Base-by-base conservation (phyloP, 2,113 vertebrate genomes). In the Pygoscelis adeliae region DNA sequence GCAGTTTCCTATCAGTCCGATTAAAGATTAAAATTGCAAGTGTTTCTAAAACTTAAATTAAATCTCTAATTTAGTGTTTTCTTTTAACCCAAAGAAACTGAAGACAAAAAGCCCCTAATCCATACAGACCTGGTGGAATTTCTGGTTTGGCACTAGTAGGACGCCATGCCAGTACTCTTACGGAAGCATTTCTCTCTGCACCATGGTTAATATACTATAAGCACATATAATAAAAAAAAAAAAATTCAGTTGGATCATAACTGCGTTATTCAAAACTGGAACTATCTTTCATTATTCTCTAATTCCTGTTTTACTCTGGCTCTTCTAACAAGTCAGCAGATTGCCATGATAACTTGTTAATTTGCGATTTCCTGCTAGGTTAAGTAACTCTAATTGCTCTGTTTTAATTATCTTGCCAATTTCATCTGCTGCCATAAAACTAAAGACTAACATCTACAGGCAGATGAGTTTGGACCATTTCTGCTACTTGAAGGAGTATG, bases 61-160 rank as follows among this genome's bases (percentile, higher is more conserved):
- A 46, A 74, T 36, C 9, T 58, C 21, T 52, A 38, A 80, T 29
- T 71, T 61, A 89, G 49, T 62, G 36, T 10, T 27, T 23, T 21
- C 10, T 90, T 90, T 77, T 26, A 73, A 90, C 21, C 58, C 38
- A 62, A 83, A 46, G 22, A 58, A 69, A 85, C 3, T 56, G 52
- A 72, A 66, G 53, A 40, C 27, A 69, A 84, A 55, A 69, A 63
- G 34, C 3, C 29, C 29, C 42, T 63, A 20, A 58, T 63, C 38
- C 30, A n/a, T 61, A 93, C 96, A 83, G 58, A 99, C 98, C 98
- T 98, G 98, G 81, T 34, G 98, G 98, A 84, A 97, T 76, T 79
- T 82, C 90, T 36, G 96, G 97, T 90, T 89, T 98, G 73, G 95
- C 86, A 66, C 97, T 97, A 30, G 81, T 96, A 49, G 98, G 98